Percentiles rank a stretch among this genome's conserved stretches.
Evolutionary conservation across 2,888 invertebrate genomes (phyloP).

Genomic region (Drosophila gaucha): DNA sequence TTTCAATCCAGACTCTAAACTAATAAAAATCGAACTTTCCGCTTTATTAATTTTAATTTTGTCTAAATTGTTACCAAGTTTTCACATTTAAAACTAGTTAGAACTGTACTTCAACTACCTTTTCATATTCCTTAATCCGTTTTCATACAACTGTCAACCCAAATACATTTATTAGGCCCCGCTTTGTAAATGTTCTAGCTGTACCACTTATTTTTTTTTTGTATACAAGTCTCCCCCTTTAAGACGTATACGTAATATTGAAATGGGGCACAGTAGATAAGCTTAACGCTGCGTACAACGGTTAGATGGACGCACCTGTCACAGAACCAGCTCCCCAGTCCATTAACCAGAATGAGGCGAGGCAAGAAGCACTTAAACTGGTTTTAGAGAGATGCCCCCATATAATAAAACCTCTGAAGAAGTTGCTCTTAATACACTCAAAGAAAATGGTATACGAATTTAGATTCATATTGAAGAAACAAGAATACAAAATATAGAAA

Average conservation of each 20-base stretch:
- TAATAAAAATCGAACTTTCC: neutral
- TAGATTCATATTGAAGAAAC: neutral
- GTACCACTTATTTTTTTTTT: constrained; percentile 4
- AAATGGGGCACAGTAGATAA: constrained; percentile 61
- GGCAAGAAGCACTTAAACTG: constrained; percentile 43
- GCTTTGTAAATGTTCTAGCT: constrained; percentile 17
- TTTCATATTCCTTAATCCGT: constrained; percentile 2
- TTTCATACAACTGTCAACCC: constrained; percentile 51
- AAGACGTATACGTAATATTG: constrained; percentile 67
- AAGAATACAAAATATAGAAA: neutral
- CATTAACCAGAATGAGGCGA: constrained; percentile 19
- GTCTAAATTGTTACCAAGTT: constrained; percentile 1
- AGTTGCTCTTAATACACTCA: constrained; percentile 44
- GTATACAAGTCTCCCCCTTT: neutral
- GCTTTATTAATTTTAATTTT: neutral
- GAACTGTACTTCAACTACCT: constrained; percentile 11
- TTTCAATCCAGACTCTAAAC: neutral
- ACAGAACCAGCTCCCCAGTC: constrained; percentile 39
- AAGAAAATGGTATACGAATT: neutral
- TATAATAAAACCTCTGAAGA: constrained; percentile 16
- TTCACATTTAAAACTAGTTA: constrained; percentile 45
- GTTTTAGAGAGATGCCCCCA: constrained; percentile 38
- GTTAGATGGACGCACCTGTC: constrained; percentile 49
- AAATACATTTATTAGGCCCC: constrained; percentile 66
- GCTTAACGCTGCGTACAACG: constrained; percentile 14